Evolutionary conservation across 2,888 invertebrate genomes (phyloP).

Genomic region (Metallyticus violacea): DNA sequence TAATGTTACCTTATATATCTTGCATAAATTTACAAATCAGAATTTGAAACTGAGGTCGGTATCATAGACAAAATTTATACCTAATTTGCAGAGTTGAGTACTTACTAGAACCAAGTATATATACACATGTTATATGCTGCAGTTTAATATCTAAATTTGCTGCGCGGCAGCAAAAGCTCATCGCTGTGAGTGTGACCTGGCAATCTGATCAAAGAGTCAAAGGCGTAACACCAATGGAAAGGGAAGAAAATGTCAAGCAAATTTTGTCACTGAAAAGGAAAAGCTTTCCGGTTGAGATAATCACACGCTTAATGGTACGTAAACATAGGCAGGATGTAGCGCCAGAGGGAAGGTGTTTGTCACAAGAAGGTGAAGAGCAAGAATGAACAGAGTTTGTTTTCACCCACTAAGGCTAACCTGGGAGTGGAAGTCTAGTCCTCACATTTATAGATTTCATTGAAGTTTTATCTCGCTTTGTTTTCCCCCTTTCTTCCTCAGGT

Average conservation of each 20-base stretch:
- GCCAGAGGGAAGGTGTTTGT: not conserved
- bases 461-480: not conserved
- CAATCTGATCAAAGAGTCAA: not conserved
- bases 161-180: not conserved
- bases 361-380: not conserved
- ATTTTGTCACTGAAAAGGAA: slow-evolving; percentile 8
- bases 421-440: not conserved
- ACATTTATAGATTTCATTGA: not conserved
- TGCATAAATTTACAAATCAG: too few relatives aligned
- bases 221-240: not conserved
- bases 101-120: too few relatives aligned
- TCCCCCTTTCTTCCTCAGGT: not conserved
- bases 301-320: slow-evolving; percentile 3
- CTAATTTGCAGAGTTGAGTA: too few relatives aligned
- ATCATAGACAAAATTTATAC: too few relatives aligned
- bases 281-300: slow-evolving; percentile 10
- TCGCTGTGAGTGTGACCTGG: not conserved
- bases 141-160: not conserved
- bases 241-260: not conserved
- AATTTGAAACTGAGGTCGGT: too few relatives aligned
- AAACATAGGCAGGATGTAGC: not conserved
- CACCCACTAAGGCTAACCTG: not conserved
- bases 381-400: not conserved
- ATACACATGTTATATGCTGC: too few relatives aligned
- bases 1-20: too few relatives aligned